phyloP scores from a whole-genome alignment of 2,888 invertebrate genomes.

The Drosophila limbata region DNA sequence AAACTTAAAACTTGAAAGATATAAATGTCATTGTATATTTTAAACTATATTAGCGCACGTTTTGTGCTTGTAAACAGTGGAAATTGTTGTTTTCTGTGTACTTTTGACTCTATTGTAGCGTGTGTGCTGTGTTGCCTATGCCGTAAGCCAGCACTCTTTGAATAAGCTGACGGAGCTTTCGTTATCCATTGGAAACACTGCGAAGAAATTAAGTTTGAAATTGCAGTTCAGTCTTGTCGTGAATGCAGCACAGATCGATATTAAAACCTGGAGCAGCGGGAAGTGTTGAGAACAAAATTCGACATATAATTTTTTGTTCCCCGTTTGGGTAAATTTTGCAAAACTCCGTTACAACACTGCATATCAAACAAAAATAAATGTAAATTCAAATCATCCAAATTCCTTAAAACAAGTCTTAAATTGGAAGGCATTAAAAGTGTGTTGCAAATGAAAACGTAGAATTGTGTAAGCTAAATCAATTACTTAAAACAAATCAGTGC shows the following conservation, averaged over 20 bases:
- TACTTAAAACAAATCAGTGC: conserved; percentile 20
- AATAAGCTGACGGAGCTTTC: conserved; percentile 73
- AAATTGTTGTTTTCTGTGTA: neutral
- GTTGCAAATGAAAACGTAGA: conserved; percentile 24
- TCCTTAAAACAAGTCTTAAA: conserved; percentile 13
- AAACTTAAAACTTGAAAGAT: neutral
- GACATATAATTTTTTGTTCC: conserved; percentile 56
- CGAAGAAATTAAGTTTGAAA: conserved; percentile 81
- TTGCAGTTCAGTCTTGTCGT: conserved; percentile 85
- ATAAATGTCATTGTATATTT: neutral
- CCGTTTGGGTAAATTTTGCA: conserved; percentile 48
- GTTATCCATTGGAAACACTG: conserved; percentile 81
- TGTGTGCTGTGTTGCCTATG: conserved; percentile 32
- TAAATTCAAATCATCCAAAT: conserved; percentile 12
- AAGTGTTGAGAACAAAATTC: conserved; percentile 53
- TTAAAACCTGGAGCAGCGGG: conserved; percentile 70
- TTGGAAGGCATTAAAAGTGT: conserved; percentile 19
- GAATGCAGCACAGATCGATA: conserved; percentile 85
- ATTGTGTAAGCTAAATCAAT: conserved; percentile 66
- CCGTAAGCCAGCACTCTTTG: conserved; percentile 46
- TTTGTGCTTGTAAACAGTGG: neutral
- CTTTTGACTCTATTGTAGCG: conserved; percentile 29
- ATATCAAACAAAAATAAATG: conserved; percentile 11
- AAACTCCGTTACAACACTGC: conserved; percentile 33
- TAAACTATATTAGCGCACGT: neutral